These are phyloP conservation scores for Centroberyx gerrardi DNA, from an alignment of 2,797 vertebrate species.

Conservation along the genomic window DNA sequence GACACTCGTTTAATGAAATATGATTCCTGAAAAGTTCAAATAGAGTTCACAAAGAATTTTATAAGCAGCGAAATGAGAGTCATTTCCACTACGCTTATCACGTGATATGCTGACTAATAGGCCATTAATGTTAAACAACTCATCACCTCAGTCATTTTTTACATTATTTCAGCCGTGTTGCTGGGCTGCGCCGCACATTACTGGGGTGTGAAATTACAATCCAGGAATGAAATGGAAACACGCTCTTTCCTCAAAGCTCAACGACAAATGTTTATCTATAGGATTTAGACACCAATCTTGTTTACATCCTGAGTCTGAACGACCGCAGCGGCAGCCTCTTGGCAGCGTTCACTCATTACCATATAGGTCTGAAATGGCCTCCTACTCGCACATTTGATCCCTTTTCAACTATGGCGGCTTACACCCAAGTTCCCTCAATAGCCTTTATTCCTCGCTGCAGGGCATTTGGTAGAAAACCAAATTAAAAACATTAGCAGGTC, in stretches of 20 bases:
- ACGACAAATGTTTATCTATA: conserved; percentile 38
- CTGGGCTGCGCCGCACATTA: neutral
- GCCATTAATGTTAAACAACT: neutral
- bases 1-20: neutral
- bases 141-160: neutral
- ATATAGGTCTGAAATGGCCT: conserved; percentile 63
- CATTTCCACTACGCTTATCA: neutral
- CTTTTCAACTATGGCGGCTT: conserved; percentile 69
- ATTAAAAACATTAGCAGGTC: conserved; percentile 50
- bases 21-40: conserved; percentile 1
- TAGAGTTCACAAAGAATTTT: conserved; percentile 5
- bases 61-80: neutral
- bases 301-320: conserved; percentile 44
- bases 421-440: conserved; percentile 62
- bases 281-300: conserved; percentile 29
- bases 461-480: conserved; percentile 38
- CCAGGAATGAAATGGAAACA: conserved; percentile 21
- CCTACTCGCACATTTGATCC: conserved; percentile 67
- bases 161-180: neutral
- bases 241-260: conserved; percentile 14
- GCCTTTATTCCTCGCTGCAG: conserved; percentile 65
- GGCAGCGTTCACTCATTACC: conserved; percentile 72
- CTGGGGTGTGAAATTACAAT: conserved; percentile 1
- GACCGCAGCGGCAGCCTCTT: conserved; percentile 43
- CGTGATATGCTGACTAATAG: neutral